These are phyloP conservation scores for Eremophila alpestris DNA, from an alignment of 2,797 vertebrate genomes.

Conservation along the genomic window DNA sequence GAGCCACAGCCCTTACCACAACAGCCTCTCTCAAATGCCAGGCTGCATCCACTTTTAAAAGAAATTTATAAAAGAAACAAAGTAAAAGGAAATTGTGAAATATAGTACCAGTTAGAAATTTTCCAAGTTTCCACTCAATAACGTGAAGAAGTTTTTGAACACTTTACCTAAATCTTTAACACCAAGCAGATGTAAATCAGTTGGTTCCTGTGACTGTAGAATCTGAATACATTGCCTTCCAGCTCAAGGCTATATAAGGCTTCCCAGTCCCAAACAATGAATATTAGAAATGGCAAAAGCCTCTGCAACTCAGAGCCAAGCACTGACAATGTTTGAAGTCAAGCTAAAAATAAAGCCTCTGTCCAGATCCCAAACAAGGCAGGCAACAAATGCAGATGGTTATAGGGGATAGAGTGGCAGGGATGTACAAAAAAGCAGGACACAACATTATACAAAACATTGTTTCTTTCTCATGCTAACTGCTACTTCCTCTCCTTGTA, in stretches of 20 bases:
- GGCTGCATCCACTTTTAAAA: not conserved
- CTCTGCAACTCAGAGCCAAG: conserved; percentile 9
- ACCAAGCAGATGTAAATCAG: not conserved
- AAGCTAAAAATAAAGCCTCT: conserved; percentile 32
- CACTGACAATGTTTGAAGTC: conserved; percentile 8
- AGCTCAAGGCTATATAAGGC: conserved; percentile 26
- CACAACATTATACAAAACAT: not conserved
- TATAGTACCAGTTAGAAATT: not conserved
- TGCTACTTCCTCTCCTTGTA: not conserved
- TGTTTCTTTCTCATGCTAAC: not conserved
- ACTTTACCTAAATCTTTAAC: not conserved
- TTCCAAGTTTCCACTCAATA: not conserved
- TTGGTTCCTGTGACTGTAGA: not conserved
- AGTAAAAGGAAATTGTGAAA: not conserved
- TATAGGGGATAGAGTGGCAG: not conserved
- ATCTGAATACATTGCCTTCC: not conserved
- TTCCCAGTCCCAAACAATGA: conserved; percentile 11
- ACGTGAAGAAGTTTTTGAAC: not conserved
- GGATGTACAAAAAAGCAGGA: not conserved
- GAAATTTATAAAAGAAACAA: not conserved
- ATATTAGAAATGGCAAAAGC: conserved; percentile 11
- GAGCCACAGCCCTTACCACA: not conserved
- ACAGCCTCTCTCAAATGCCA: not conserved
- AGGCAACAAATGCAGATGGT: not conserved
- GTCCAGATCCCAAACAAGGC: conserved; percentile 17